phyloP scores from a whole-genome alignment of 2,888 invertebrate species.

The Scelioninae gen. 2 region DNA sequence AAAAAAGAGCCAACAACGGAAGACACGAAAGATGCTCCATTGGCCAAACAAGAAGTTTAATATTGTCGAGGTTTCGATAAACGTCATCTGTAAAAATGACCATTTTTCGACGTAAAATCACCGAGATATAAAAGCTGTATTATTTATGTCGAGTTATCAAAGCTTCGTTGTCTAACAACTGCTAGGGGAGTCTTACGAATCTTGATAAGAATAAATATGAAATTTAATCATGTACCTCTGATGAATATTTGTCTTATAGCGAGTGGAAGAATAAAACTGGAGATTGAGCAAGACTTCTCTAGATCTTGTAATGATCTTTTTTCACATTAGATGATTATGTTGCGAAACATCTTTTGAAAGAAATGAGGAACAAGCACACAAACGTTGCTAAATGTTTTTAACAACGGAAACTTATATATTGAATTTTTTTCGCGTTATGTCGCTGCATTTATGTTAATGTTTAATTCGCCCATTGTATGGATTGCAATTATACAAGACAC shows the following conservation, averaged over 20 bases:
- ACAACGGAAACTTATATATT: slow-evolving; percentile 16
- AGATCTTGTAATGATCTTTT: slow-evolving; percentile 4
- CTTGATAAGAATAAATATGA: slow-evolving; percentile 16
- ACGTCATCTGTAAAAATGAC: slow-evolving; percentile 39
- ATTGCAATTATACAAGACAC: slow-evolving; percentile 24
- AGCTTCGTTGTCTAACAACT: slow-evolving; percentile 12
- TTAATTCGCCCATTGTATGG: slow-evolving; percentile 25
- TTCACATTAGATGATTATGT: slow-evolving; percentile 11
- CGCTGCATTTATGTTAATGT: slow-evolving; percentile 37
- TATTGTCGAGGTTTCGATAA: slow-evolving; percentile 19
- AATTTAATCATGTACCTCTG: slow-evolving; percentile 12
- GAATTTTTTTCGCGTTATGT: slow-evolving; percentile 14
- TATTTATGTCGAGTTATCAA: slow-evolving; percentile 20
- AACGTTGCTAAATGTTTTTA: slow-evolving; percentile 4
- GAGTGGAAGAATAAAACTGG: neutral
- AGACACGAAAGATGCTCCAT: slow-evolving; percentile 72
- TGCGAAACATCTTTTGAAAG: slow-evolving; percentile 8
- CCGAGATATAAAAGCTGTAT: slow-evolving; percentile 5
- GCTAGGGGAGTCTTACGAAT: slow-evolving; percentile 18
- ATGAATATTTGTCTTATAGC: slow-evolving; percentile 6
- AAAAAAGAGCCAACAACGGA: slow-evolving; percentile 70
- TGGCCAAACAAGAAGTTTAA: slow-evolving; percentile 54
- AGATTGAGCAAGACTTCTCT: neutral
- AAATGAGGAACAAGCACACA: slow-evolving; percentile 2
- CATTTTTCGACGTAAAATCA: slow-evolving; percentile 21